Evolutionary conservation across 2,888 invertebrate species (phyloP).

Genomic region (Apotomis capreana): DNA sequence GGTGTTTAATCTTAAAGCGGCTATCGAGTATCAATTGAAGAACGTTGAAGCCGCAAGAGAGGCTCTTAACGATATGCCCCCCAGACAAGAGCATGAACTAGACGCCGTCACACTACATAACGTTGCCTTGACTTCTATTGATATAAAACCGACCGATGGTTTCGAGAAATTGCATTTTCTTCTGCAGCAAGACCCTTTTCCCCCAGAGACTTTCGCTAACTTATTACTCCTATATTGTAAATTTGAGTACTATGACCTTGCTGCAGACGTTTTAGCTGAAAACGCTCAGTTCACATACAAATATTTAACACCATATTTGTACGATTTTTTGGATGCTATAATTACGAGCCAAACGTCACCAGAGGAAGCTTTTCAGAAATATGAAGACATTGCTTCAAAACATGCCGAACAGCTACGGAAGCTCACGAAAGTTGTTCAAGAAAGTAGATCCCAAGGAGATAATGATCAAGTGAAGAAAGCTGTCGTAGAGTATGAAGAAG

Average conservation of each 20-base stretch:
- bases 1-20: constrained; percentile 99
- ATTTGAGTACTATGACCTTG: constrained; percentile 98
- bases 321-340: constrained; percentile 97
- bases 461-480: constrained; percentile 95
- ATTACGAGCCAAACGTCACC: constrained; percentile 98
- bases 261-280: constrained; percentile 98
- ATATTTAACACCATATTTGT: constrained; percentile 95
- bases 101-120: constrained; percentile 99
- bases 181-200: constrained; percentile 97
- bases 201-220: constrained; percentile 98
- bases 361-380: constrained; percentile 97
- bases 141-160: constrained; percentile 93
- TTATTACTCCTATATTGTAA: constrained; percentile 97
- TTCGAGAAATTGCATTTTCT: constrained; percentile 94
- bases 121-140: constrained; percentile 95
- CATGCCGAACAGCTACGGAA: constrained; percentile 95
- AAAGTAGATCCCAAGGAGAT: constrained; percentile 93
- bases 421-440: constrained; percentile 96
- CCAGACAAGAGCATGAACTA: constrained; percentile 97
- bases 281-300: constrained; percentile 98
- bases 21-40: constrained; percentile 95
- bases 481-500: constrained; percentile 95
- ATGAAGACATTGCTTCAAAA: constrained; percentile 96
- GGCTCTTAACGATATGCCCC: constrained; percentile 94
- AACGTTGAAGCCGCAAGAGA: constrained; percentile 92